phyloP scores from a whole-genome alignment of 2,888 invertebrate species.

The Argyresthia goedartella region DNA sequence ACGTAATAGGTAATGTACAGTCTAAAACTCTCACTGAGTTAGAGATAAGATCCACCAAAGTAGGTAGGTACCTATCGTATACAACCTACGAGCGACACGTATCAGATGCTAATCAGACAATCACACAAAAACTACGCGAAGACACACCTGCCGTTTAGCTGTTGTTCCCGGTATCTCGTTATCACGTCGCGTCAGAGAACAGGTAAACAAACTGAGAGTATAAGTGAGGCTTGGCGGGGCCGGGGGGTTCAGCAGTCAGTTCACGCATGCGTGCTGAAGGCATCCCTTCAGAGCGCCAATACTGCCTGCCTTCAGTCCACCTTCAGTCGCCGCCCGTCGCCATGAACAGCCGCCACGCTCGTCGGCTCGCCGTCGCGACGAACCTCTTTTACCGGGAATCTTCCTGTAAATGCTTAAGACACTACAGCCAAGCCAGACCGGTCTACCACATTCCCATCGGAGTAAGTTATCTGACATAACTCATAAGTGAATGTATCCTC shows the following conservation, averaged over 20 bases:
- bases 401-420: constrained; percentile 35
- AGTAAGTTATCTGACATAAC: constrained; percentile 37
- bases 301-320: constrained; percentile 18
- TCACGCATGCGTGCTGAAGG: constrained; percentile 47
- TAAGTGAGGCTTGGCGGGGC: constrained; percentile 13
- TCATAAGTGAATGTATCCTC: constrained; percentile 8
- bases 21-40: too few species aligned
- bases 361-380: constrained; percentile 33
- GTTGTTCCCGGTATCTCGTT: too few species aligned
- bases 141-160: too few species aligned
- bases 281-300: constrained; percentile 33
- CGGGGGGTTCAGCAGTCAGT: constrained; percentile 31
- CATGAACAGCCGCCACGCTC: constrained; percentile 54
- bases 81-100: too few species aligned
- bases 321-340: constrained; percentile 15
- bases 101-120: too few species aligned
- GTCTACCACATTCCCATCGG: constrained; percentile 50
- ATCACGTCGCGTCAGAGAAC: constrained; percentile 26
- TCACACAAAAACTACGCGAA: too few species aligned
- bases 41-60: too few species aligned
- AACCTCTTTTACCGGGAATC: constrained; percentile 25
- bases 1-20: too few species aligned
- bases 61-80: background rate
- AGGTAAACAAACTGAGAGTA: constrained; percentile 16
- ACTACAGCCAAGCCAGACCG: constrained; percentile 62